Conservation (phyloP, 2,888 invertebrate species). For the Phania funesta region DNA sequence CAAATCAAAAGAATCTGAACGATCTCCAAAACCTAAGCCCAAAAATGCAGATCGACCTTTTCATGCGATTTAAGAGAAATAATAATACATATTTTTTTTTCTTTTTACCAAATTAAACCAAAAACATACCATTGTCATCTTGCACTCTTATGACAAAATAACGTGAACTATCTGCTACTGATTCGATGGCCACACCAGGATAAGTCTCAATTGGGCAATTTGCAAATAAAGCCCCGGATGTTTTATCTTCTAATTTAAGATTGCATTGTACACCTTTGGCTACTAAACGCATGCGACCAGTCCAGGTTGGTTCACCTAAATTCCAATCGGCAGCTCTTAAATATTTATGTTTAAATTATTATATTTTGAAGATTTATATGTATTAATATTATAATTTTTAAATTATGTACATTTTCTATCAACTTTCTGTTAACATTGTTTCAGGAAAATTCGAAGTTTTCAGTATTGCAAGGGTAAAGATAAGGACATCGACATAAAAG, state of each 20-base stretch:
- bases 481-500: no score
- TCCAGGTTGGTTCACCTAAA: slow-evolving; percentile 98
- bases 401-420: no score
- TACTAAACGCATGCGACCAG: slow-evolving; percentile 95
- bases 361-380: not conserved
- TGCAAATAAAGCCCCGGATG: slow-evolving; percentile 95
- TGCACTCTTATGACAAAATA: slow-evolving; percentile 98
- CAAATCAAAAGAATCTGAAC: slow-evolving; percentile 99
- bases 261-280: slow-evolving; percentile 92
- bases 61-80: not conserved
- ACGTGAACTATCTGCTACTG: slow-evolving; percentile 98
- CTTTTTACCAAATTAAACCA: not conserved
- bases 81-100: not conserved
- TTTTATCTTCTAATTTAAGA: slow-evolving; percentile 97
- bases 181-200: slow-evolving; percentile 96
- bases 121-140: slow-evolving; percentile 90
- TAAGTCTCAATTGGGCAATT: slow-evolving; percentile 97
- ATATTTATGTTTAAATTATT: not conserved
- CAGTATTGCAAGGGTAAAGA: no score
- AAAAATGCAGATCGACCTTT: slow-evolving; percentile 93
- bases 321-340: slow-evolving; percentile 99
- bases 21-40: slow-evolving; percentile 97
- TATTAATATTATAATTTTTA: not conserved
- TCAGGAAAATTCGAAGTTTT: no score
- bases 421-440: no score